Base-by-base conservation (phyloP, 2,113 vertebrate genomes). In the Pan paniscus region DNA sequence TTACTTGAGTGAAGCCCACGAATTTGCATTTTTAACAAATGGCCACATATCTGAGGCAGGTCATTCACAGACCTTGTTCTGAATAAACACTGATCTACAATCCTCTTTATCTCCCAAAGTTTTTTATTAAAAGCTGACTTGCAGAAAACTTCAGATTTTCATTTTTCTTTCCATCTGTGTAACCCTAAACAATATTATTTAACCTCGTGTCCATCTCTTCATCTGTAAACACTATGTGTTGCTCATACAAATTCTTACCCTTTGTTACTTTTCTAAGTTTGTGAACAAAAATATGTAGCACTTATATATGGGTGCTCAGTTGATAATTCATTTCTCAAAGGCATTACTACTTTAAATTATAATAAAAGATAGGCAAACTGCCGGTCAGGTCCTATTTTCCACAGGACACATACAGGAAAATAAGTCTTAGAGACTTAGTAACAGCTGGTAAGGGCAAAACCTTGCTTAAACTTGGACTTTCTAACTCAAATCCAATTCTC, bases 361-460 rank as follows among this genome's bases (percentile, higher is more conserved):
- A 38, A 46, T 13, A 9, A 32, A 67, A 90, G 93, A 35, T 30
- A 79, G 91, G 8, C 18, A 57, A 59, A 85, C 0, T 27, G 38
- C n/a, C 38, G 32, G 25, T 35, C 3, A 23, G 32, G 1, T 64
- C 20, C 40, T 57, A 59, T 50, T 89, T 59, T 57, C 18, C 57
- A 75, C 23, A 88, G 38, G n/a, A 8, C 9, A 75, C 22, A 68
- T 1, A 14, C 17, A 75, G n/a, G 18, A 79, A 86, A 94, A 13
- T n/a, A 79, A 67, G 7, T 50, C 48, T 61, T 32, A 10, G 13
- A 40, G 46, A 64, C 16, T 50, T 55, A 25, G 43, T 50, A 64
- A n/a, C 40, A 85, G 55, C 68, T 89, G 78, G 32, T 46, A 43
- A 87, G 70, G 35, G 52, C 48, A 93, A 90, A 97, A 94, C 82